Base-by-base conservation (phyloP, 2,888 invertebrate species). In the Seira sanloemensis region DNA sequence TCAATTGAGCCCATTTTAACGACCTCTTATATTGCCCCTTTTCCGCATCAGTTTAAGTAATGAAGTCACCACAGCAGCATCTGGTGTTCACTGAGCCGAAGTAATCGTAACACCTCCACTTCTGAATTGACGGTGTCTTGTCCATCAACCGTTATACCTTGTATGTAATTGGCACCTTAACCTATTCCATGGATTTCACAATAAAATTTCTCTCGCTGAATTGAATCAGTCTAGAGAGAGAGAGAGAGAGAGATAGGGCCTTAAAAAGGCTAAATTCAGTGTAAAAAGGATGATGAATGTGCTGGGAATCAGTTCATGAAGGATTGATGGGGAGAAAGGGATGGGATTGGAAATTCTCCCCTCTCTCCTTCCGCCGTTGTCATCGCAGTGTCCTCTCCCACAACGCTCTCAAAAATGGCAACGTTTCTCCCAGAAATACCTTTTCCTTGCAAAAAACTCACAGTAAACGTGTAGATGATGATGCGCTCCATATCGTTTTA, bases 221-320 rank as follows among this genome's bases (percentile, higher is more conserved):
- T 37, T 37, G 37, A 37, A 37, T 37, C 37, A 37, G 5, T 37
- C 37, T 12, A 37, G 37, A 37, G 12, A 24, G 23, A 66, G 66
- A 5, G 24, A 66, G 65, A 1, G 21, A n/a, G 65, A 65, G 58
- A n/a, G 21, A 23, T 5, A 65, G 24, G 24, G 5, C 12, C n/a
- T 66, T 24, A 12, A 24, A 66, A 66, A 5, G 66, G n/a, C 21
- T 69, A n/a, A 69, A 27, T 69, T 26, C 18, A 7, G 69, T 37
- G 69, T 12, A 26, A 69, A 37, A 37, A 37, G 37, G 58, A 75
- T 75, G 75, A 75, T 75, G 23, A 75, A 75, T 75, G 75, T 75
- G 75, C 46, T 66, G 21, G 19, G 66, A 75, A 75, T 75, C 75
- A 75, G 75, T 37, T 75, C 66, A 75, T 75, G 75, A 75, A 75